Evolutionary conservation across 30 jellyfish, hydroid and myxozoan species (phyloP).

Genomic region (Clytia hemisphaerica): DNA sequence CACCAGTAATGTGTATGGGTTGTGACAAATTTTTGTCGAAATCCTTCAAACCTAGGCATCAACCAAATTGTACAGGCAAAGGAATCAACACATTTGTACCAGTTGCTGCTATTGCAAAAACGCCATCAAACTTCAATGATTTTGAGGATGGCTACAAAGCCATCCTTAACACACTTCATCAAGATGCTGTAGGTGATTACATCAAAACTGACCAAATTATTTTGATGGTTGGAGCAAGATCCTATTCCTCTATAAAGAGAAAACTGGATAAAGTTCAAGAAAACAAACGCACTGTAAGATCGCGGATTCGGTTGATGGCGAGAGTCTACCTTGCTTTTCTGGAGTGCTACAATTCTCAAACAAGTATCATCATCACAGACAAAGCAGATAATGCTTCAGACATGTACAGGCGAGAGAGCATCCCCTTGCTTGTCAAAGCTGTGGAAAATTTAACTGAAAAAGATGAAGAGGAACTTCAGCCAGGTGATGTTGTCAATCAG

Average conservation of each 20-base stretch:
- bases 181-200: slow-evolving; percentile 6
- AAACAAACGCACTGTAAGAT: neutral
- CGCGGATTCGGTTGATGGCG: neutral
- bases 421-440: too few relatives aligned
- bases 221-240: slow-evolving; percentile 3
- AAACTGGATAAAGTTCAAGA: slow-evolving; percentile 14
- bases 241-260: neutral
- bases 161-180: neutral
- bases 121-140: neutral
- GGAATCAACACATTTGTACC: slow-evolving; percentile 10
- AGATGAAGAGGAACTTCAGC: too few relatives aligned
- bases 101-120: neutral
- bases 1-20: slow-evolving; percentile 16
- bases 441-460: too few relatives aligned
- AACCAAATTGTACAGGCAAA: neutral
- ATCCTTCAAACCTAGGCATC: slow-evolving; percentile 15
- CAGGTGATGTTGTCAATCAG: too few relatives aligned
- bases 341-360: too few relatives aligned
- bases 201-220: slow-evolving; percentile 5
- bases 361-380: too few relatives aligned
- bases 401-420: too few relatives aligned
- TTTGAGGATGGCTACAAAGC: neutral
- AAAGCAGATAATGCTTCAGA: too few relatives aligned
- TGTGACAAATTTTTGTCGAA: slow-evolving; percentile 13
- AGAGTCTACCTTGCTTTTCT: too few relatives aligned